Evolutionary conservation across 2,888 invertebrate species (phyloP), one percentile per base, ranked within the genome.

Genomic region (Scaptomyza polygonia): DNA sequence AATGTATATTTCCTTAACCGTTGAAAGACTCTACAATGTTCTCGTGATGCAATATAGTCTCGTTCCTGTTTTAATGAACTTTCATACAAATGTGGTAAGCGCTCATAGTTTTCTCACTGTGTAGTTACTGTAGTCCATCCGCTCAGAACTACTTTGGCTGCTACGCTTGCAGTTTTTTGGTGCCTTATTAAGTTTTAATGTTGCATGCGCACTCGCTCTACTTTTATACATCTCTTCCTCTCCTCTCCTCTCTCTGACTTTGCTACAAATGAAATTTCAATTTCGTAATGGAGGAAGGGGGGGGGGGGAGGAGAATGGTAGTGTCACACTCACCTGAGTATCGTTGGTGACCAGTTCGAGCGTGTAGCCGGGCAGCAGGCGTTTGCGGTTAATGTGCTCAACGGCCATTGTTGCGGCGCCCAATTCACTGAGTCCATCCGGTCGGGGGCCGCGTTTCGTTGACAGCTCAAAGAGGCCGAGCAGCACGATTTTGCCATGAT

Each of bases 401-500:
- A 97, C 95, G 0, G 97, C 97, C 82, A 97, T 92, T 84, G 93
- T 93, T 0, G 97, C 97, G 0, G 97, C 97, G 11, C 94, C 93
- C 83, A 96, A 92, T 89, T 96, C 96, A 61, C 95, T 95, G 8
- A 93, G 92, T 0, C 96, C 96, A 75, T 96, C 95, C 45, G 93
- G 93, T 62, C 96, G 92, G 0, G 93, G 93, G 2, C 94, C 94
- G 9, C 93, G 93, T 64, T 92, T 92, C 1, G 94, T 94, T 8
- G 95, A 95, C 85, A 97, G 92, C 92, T 96, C 97, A 90, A 97
- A 97, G 21, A 97, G 93, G 0, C 96, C 97, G 81, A 96, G 93
- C 69, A 97, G 93, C 0, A 95, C 94, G 45, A 95, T 93, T 85
- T 94, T 93, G 44, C 93, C 92, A 30, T 86, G 89, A 79, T 89